A percentile compares a stretch with the other conserved stretches of the same genome.
Conservation (phyloP, 2,888 invertebrate species). For the Drosophila neonasuta region DNA sequence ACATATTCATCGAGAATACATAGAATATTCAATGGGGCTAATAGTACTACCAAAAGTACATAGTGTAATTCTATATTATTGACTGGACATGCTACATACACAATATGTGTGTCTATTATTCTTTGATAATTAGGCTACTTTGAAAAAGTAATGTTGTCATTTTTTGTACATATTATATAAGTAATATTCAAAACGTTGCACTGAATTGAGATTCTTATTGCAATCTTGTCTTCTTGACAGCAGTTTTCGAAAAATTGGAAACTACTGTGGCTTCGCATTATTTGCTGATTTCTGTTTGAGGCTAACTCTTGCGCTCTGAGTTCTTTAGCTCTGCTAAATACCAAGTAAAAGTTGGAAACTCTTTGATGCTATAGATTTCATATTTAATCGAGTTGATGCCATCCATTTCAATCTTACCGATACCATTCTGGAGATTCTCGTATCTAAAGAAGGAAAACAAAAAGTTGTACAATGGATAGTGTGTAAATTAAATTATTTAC, state of each 20-base stretch:
- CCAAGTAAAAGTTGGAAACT: constrained; percentile 91
- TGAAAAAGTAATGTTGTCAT: constrained; percentile 71
- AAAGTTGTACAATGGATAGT: neutral
- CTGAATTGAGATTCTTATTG: constrained; percentile 36
- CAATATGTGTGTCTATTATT: constrained; percentile 67
- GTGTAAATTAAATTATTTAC: neutral
- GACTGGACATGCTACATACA: constrained; percentile 69
- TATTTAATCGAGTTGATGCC: constrained; percentile 94
- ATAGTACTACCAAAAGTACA: constrained; percentile 63
- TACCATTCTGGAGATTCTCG: constrained; percentile 92
- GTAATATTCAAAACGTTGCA: constrained; percentile 54
- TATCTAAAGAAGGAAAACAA: constrained; percentile 85
- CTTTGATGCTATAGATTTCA: constrained; percentile 86
- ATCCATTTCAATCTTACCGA: constrained; percentile 91
- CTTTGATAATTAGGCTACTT: constrained; percentile 50
- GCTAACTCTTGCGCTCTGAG: constrained; percentile 79
- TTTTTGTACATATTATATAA: constrained; percentile 71
- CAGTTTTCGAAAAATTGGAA: constrained; percentile 14
- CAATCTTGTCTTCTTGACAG: constrained; percentile 23
- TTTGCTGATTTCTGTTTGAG: constrained; percentile 6
- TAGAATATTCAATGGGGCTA: constrained; percentile 61
- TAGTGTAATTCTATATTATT: constrained; percentile 52
- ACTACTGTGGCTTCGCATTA: neutral
- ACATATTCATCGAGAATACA: constrained; percentile 44
- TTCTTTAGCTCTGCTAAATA: constrained; percentile 88